Conservation (phyloP, 2,888 invertebrate genomes). For the Hydroisotoma schaefferi region DNA sequence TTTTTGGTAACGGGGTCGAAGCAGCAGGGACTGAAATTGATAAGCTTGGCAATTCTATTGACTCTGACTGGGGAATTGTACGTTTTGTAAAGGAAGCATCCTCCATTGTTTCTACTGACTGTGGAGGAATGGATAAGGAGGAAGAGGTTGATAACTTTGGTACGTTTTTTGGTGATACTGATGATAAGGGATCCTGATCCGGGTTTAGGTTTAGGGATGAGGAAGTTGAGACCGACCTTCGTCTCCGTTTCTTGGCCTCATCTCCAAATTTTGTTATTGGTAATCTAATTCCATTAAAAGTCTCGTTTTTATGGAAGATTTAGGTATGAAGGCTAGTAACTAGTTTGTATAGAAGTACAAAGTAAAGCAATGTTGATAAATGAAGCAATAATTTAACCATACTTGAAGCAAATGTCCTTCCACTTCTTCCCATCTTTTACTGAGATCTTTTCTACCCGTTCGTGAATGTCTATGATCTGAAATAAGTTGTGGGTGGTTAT, state of each 20-base stretch:
- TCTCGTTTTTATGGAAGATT: too few relatives aligned
- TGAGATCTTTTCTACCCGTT: constrained; percentile 55
- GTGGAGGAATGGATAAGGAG: too few relatives aligned
- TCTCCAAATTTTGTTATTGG: constrained; percentile 41
- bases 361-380: not conserved
- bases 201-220: not conserved
- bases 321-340: too few relatives aligned
- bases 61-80: too few relatives aligned
- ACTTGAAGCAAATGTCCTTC: constrained; percentile 60
- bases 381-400: constrained; percentile 36
- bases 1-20: not conserved
- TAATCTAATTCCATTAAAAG: constrained; percentile 24
- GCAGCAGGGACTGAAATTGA: too few relatives aligned
- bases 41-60: too few relatives aligned
- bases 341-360: not conserved
- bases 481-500: too few relatives aligned
- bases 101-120: constrained; percentile 10
- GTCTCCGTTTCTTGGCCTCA: constrained; percentile 8
- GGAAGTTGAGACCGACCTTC: constrained; percentile 1
- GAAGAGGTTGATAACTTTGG: too few relatives aligned
- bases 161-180: too few relatives aligned
- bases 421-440: constrained; percentile 52
- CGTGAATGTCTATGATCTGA: constrained; percentile 57
- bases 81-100: too few relatives aligned
- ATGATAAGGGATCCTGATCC: not conserved